Conservation (phyloP, 2,797 vertebrate species). For the Chrysocyon brachyurus region DNA sequence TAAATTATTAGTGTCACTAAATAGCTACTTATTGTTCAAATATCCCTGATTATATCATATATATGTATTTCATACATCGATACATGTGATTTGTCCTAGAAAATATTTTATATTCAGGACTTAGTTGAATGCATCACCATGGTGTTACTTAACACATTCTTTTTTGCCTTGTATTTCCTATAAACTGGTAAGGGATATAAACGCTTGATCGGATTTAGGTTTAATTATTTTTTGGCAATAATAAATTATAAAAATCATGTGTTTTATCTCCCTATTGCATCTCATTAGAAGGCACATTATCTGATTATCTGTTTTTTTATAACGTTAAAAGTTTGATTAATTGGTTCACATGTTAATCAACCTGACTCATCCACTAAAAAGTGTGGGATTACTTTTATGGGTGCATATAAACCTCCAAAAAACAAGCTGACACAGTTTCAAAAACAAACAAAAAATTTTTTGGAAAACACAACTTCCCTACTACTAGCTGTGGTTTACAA, state of each 20-base stretch:
- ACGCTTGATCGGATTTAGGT: background rate
- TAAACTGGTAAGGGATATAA: background rate
- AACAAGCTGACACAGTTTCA: background rate
- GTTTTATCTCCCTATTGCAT: background rate
- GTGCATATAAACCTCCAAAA: background rate
- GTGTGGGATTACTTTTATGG: background rate
- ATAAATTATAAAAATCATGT: conserved; percentile 11
- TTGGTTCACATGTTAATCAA: background rate
- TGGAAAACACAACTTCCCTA: background rate
- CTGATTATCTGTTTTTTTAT: background rate
- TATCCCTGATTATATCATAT: background rate
- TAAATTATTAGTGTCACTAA: conserved; percentile 14
- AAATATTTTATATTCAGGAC: conserved; percentile 15
- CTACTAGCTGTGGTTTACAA: background rate
- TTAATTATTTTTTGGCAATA: background rate
- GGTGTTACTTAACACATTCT: background rate
- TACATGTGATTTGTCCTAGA: background rate
- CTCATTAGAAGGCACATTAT: background rate
- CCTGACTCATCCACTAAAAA: background rate
- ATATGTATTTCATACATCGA: background rate
- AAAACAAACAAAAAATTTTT: background rate
- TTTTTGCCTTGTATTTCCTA: background rate
- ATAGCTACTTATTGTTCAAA: background rate
- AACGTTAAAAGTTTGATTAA: background rate
- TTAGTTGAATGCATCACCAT: background rate